Conservation (phyloP, 1,140 invertebrate genomes). For the Radopholus similis region DNA sequence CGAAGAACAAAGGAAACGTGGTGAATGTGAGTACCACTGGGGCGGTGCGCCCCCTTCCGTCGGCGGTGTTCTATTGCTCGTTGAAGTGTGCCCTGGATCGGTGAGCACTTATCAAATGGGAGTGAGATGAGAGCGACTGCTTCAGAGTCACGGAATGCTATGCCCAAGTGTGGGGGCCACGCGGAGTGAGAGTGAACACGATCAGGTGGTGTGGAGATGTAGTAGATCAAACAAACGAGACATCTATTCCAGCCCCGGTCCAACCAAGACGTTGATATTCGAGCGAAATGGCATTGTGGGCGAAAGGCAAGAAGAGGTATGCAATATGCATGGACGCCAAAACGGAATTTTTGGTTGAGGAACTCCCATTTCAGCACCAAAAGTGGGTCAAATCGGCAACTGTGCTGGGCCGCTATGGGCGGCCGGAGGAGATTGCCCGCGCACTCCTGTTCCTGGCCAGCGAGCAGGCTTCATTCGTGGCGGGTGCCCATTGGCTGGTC, state of each 20-base stretch:
- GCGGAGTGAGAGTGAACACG: not conserved
- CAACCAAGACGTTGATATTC: conserved; percentile 5
- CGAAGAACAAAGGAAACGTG: conserved; percentile 37
- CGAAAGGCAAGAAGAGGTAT: not conserved
- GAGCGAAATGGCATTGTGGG: conserved; percentile 2
- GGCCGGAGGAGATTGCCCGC: not conserved
- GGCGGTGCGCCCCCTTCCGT: not conserved
- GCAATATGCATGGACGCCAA: not conserved
- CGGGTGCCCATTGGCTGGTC: conserved; percentile 15
- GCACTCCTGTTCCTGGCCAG: conserved; percentile 19
- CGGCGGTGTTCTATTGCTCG: conserved; percentile 10
- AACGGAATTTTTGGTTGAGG: not conserved
- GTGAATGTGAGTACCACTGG: conserved; percentile 32
- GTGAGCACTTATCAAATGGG: too few relatives aligned
- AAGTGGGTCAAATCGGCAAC: conserved; percentile 7
- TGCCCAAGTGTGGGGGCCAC: not conserved
- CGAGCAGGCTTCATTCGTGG: conserved; percentile 11
- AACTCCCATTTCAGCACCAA: not conserved
- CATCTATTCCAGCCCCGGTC: not conserved
- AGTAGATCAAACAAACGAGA: not conserved
- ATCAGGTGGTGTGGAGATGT: not conserved
- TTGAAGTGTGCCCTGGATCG: conserved; percentile 4
- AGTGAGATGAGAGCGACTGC: too few relatives aligned
- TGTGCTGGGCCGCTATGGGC: not conserved
- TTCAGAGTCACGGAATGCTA: conserved; percentile 4